phyloP scores from a whole-genome alignment of 2,113 vertebrate species.

The Cynopterus brachyotis region DNA sequence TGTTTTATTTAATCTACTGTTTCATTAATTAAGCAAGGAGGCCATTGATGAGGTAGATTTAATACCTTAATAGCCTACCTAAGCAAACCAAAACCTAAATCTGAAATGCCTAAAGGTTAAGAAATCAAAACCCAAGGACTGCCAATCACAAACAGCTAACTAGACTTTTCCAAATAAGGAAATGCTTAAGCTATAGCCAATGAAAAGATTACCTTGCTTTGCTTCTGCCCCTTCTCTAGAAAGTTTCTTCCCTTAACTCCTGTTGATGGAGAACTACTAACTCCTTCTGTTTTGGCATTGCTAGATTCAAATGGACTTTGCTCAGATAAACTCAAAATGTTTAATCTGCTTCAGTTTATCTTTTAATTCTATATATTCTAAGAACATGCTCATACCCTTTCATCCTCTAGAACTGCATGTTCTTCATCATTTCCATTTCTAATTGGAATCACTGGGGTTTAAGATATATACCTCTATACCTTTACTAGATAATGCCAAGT shows the following conservation, averaged over 20 bases:
- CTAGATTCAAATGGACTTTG: background rate
- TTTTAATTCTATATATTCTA: background rate
- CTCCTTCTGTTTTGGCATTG: background rate
- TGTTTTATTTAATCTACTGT: background rate
- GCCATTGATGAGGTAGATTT: background rate
- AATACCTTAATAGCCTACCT: background rate
- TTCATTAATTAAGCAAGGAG: background rate
- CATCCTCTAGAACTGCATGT: background rate
- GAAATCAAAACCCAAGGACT: background rate
- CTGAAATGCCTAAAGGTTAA: background rate
- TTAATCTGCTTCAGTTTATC: background rate
- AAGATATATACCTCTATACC: background rate
- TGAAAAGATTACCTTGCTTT: background rate
- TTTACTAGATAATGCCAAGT: background rate
- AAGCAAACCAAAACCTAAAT: background rate
- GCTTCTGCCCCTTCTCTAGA: background rate
- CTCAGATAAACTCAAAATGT: background rate
- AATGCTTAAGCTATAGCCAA: background rate
- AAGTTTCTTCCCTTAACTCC: background rate
- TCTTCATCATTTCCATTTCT: conserved; percentile 18
- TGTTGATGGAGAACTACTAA: background rate
- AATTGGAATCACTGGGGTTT: background rate
- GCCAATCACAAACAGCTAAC: background rate
- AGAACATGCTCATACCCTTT: background rate
- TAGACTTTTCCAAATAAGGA: background rate